phyloP scores from a whole-genome alignment of 2,113 vertebrate species.

The Cyprinus carpio region DNA sequence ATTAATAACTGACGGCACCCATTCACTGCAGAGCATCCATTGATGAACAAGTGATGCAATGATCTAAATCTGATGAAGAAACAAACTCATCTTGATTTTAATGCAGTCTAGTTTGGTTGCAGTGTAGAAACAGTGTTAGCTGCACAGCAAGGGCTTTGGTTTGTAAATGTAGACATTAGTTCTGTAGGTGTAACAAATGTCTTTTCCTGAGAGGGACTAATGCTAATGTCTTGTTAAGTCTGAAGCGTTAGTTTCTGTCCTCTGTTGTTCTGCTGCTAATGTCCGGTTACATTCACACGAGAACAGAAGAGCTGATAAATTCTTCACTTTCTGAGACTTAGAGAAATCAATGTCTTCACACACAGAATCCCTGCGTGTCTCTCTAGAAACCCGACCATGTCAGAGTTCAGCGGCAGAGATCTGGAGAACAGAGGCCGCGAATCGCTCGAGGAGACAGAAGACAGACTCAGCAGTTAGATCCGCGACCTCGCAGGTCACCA shows the following conservation, averaged over 20 bases:
- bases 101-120: background rate
- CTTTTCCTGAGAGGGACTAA: background rate
- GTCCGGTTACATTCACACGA: background rate
- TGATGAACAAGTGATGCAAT: too few species aligned
- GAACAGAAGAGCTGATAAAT: background rate
- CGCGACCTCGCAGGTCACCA: background rate
- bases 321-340: background rate
- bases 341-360: background rate
- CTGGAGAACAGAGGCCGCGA: background rate
- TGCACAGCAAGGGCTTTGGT: background rate
- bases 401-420: background rate
- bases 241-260: background rate
- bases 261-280: background rate
- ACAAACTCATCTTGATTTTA: background rate
- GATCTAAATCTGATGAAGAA: too few species aligned
- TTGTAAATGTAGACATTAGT: background rate
- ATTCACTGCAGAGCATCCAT: too few species aligned
- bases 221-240: background rate
- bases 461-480: conserved; percentile 1
- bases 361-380: background rate
- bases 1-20: too few species aligned
- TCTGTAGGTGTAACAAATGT: background rate
- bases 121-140: background rate
- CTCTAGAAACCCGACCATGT: background rate
- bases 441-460: background rate